A percentile compares a stretch with the other conserved stretches of the same genome.
phyloP scores from a whole-genome alignment of 2,113 vertebrate species.

The Phylloscopus trochilus region DNA sequence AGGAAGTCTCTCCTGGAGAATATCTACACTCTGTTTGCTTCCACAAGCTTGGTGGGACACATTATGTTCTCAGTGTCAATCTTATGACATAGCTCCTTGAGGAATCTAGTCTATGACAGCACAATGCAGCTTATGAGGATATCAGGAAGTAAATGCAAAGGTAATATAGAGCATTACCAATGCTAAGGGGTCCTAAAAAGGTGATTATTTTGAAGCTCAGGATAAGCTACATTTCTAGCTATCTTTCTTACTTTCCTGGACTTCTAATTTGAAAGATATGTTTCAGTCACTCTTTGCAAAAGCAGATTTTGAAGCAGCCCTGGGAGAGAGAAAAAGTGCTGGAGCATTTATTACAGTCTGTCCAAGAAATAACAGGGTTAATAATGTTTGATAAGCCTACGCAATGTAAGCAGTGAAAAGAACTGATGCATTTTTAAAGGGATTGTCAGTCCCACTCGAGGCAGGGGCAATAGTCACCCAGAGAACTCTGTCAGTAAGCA shows the following conservation, averaged over 20 bases:
- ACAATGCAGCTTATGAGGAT: neutral
- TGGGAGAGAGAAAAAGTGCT: conserved; percentile 21
- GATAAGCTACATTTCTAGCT: neutral
- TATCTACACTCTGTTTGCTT: neutral
- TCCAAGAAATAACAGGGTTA: conserved; percentile 64
- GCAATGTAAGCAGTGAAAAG: conserved; percentile 62
- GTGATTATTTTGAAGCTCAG: conserved; percentile 17
- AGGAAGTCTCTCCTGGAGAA: neutral
- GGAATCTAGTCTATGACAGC: neutral
- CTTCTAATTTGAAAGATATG: conserved; percentile 52
- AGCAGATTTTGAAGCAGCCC: conserved; percentile 41
- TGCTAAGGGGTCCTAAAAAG: conserved; percentile 35
- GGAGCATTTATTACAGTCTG: conserved; percentile 59
- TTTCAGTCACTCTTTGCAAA: conserved; percentile 52
- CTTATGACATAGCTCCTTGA: neutral
- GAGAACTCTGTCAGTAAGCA: conserved; percentile 67
- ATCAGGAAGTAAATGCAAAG: conserved; percentile 12
- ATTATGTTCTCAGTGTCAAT: neutral
- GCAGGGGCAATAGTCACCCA: conserved; percentile 20
- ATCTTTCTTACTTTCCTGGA: conserved; percentile 35
- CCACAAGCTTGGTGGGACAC: neutral
- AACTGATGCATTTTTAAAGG: conserved; percentile 72
- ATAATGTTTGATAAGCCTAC: conserved; percentile 67
- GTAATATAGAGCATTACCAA: conserved; percentile 21
- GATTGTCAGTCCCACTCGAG: conserved; percentile 63